Evolutionary conservation across 1,140 invertebrate genomes (phyloP), one percentile per base, ranked within the genome.

Genomic region (Adelges cooleyi): DNA sequence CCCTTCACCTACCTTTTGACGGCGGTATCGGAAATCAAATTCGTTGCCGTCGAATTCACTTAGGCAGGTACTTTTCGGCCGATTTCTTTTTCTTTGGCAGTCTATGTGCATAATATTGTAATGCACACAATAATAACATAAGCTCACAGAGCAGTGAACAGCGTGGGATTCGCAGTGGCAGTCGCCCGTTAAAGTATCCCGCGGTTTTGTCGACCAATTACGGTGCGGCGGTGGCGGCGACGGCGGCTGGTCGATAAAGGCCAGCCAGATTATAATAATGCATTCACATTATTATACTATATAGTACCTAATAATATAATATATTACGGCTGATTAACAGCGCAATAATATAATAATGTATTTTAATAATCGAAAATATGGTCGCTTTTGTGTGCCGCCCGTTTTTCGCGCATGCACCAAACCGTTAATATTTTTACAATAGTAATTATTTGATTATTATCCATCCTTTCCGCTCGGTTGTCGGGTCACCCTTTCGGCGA

Each of bases 251-350:
- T 33, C 29, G 29, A 33, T 33, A 33, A 33, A 33, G 29, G 11
- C 29, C 29, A 33, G n/a, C 29, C 29, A 33, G 29, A 33, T 33
- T 33, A 33, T 33, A 33, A 33, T 2, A 25, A 44, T n/a, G 18
- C 27, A 9, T 6, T 18, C n/a, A n/a, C n/a, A n/a, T n/a, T n/a
- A n/a, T n/a, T n/a, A n/a, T n/a, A n/a, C n/a, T n/a, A n/a, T n/a
- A n/a, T n/a, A n/a, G n/a, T n/a, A n/a, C n/a, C n/a, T 17, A 33
- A n/a, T 18, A n/a, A 17, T 20, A 51, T 51, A 44, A 33, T 44
- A 40, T 59, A 59, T 42, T 59, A 59, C 25, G 40, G 38, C n/a
- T 59, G 54, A 59, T 59, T 59, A 59, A 59, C 40, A 56, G 42
- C 38, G 42, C 11, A 6, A 33, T 33, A 33, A 33, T 6, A 38